phyloP scores from a whole-genome alignment of 53 echinoderm and acorn worm species.

The Paelopatides confundens region DNA sequence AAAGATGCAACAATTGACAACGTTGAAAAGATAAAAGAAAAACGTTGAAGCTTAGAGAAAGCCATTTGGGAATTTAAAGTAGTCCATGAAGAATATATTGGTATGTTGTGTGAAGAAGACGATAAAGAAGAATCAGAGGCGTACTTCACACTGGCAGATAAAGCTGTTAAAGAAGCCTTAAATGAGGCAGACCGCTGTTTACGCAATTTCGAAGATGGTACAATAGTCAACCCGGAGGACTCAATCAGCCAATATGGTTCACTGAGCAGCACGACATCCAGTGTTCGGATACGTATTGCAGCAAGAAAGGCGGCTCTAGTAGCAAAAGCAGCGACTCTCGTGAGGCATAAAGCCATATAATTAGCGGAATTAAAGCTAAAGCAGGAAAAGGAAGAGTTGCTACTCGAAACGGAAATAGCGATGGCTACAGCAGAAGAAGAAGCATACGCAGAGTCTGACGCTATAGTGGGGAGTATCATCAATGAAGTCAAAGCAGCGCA shows the following conservation, averaged over 20 bases:
- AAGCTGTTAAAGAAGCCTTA: not conserved
- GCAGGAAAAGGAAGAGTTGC: conserved; percentile 39
- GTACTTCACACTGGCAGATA: not conserved
- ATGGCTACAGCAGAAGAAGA: conserved; percentile 48
- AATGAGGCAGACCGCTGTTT: not conserved
- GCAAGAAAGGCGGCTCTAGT: not conserved
- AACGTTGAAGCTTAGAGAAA: not conserved
- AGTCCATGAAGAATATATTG: not conserved
- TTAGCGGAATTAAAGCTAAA: conserved; percentile 35
- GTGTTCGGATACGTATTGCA: not conserved
- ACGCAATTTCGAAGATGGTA: not conserved
- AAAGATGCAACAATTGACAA: not conserved
- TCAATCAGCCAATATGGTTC: not conserved
- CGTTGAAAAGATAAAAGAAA: not conserved
- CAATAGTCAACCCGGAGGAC: not conserved
- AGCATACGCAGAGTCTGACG: conserved; percentile 14
- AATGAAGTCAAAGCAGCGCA: not conserved
- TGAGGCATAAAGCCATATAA: conserved; percentile 30
- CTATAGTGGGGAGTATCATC: not conserved
- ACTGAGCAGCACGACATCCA: not conserved
- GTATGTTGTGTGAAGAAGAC: not conserved
- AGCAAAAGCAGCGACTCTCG: conserved; percentile 32
- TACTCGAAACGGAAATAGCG: conserved; percentile 21
- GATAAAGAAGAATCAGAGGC: not conserved
- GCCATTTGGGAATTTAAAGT: not conserved